phyloP scores from a whole-genome alignment of 2,113 vertebrate genomes.

The Typhlomys cinereus region DNA sequence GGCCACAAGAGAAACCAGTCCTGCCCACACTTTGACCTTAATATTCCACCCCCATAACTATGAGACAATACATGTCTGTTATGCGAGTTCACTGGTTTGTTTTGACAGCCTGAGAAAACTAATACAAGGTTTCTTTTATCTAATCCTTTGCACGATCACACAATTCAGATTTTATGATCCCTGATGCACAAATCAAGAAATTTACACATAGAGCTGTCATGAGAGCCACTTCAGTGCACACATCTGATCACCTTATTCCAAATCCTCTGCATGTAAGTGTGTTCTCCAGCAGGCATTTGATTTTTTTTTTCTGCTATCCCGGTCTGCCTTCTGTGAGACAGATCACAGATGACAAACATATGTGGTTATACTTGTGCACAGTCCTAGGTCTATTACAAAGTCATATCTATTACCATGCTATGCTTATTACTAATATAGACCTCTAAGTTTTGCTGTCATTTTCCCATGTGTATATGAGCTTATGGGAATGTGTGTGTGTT shows the following conservation, averaged over 20 bases:
- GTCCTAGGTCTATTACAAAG: not conserved
- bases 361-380: not conserved
- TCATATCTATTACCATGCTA: not conserved
- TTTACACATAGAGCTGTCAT: not conserved
- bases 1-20: not conserved
- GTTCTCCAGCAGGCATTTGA: accelerated
- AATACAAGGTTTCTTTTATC: not conserved
- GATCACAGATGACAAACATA: not conserved
- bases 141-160: not conserved
- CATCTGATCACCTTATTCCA: not conserved
- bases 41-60: not conserved
- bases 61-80: not conserved
- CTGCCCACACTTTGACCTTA: not conserved
- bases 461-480: not conserved
- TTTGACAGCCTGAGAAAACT: not conserved
- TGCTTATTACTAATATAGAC: not conserved
- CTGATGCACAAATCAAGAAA: not conserved
- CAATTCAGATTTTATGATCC: not conserved
- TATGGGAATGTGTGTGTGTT: not conserved
- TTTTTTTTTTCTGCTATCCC: no score
- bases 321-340: not conserved
- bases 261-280: not conserved
- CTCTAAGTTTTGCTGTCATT: not conserved
- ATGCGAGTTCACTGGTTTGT: not conserved
- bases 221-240: not conserved